Conservation (phyloP, 2,113 vertebrate genomes). For the Platycercus adscitus region DNA sequence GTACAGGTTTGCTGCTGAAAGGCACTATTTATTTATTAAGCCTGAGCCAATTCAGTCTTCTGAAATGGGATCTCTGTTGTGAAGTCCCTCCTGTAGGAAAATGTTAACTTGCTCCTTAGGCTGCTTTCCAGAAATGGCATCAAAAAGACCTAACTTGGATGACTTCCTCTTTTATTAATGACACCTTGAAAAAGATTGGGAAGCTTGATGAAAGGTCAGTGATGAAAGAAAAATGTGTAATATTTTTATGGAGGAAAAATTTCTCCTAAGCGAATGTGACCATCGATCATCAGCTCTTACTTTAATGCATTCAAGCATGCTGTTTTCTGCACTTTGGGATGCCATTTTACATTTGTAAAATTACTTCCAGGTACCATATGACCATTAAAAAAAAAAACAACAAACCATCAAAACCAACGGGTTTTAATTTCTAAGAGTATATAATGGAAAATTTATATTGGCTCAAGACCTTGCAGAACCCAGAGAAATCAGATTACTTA, state of each 20-base stretch:
- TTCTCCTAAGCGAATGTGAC: not conserved
- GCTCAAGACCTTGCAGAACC: not conserved
- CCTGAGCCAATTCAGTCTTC: not conserved
- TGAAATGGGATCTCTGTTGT: not conserved
- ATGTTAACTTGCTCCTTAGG: conserved; percentile 8
- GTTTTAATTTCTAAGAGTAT: conserved; percentile 3
- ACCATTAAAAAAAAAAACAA: not conserved
- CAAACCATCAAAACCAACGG: not conserved
- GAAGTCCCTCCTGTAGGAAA: not conserved
- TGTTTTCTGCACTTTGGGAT: not conserved
- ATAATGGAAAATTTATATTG: conserved; percentile 27
- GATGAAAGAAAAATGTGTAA: conserved; percentile 11
- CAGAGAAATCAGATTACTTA: not conserved
- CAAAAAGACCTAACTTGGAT: not conserved
- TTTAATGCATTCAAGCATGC: not conserved
- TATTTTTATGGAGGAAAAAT: not conserved
- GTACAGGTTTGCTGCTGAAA: not conserved
- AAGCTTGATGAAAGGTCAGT: conserved; percentile 24
- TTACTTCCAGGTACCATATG: not conserved
- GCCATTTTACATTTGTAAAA: not conserved
- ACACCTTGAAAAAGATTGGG: not conserved
- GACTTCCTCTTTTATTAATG: not conserved
- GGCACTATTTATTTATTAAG: not conserved
- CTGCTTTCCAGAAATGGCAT: not conserved
- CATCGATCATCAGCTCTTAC: not conserved